Evolutionary conservation across 2,797 vertebrate genomes (phyloP).

Genomic region (Pelochelys cantorii): DNA sequence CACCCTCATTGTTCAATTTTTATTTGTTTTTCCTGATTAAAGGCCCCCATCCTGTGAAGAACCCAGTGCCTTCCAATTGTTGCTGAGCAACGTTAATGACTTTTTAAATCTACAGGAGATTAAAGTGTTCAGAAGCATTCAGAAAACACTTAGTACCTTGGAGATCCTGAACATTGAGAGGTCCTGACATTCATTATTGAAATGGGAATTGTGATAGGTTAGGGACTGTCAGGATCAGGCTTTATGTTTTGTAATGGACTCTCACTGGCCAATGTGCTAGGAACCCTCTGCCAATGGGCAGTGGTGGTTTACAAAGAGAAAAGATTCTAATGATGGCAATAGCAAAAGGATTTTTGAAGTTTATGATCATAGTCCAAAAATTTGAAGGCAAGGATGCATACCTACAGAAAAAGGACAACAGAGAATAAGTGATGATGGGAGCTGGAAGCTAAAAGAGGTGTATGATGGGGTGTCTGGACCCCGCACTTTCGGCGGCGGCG

Average conservation of each 20-base stretch:
- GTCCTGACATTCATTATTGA: not conserved
- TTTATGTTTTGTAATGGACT: not conserved
- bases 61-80: not conserved
- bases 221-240: not conserved
- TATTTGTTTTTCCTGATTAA: not conserved
- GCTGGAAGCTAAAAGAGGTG: not conserved
- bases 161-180: too few relatives aligned
- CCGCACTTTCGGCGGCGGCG: too few relatives aligned
- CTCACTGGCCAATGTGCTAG: not conserved
- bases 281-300: not conserved
- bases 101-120: not conserved
- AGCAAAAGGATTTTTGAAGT: not conserved
- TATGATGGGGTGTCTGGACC: too few relatives aligned
- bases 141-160: too few relatives aligned
- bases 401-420: not conserved
- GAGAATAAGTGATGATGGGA: not conserved
- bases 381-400: not conserved
- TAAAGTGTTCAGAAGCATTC: not conserved
- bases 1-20: not conserved
- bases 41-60: not conserved
- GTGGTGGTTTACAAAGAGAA: not conserved
- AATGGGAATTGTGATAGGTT: not conserved
- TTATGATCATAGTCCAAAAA: not conserved
- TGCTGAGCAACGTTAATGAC: not conserved
- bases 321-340: not conserved